A percentile compares a stretch with the other conserved stretches of the same genome.
These are phyloP conservation scores for Hemibagrus wyckioides DNA, from an alignment of 2,113 vertebrate species.

Conservation along the genomic window DNA sequence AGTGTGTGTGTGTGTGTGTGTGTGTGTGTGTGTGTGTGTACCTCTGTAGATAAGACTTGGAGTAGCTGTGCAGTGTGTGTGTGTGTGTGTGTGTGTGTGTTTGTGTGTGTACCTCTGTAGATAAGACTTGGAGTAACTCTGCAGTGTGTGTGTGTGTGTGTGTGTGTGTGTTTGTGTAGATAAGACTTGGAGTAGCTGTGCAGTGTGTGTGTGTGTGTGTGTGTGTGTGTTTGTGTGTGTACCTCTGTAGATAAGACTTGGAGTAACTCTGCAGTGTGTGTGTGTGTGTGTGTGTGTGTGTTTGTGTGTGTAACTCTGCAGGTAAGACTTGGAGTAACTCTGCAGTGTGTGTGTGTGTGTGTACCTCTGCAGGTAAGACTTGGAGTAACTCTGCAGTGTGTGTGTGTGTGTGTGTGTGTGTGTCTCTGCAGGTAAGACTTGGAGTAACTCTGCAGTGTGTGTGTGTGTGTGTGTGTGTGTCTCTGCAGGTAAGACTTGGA, in stretches of 20 bases:
- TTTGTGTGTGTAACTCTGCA: conserved; percentile 79
- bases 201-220: too few relatives aligned
- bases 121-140: conserved; percentile 84
- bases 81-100: neutral
- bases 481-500: conserved; percentile 85
- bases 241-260: conserved; percentile 86
- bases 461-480: conserved; percentile 19
- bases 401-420: conserved; percentile 6
- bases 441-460: conserved; percentile 77
- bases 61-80: conserved; percentile 86
- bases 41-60: conserved; percentile 86
- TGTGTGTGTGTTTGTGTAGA: conserved; percentile 74
- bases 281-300: neutral
- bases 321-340: conserved; percentile 82
- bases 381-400: conserved; percentile 77
- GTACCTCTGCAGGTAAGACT: conserved; percentile 87
- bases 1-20: neutral
- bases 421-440: conserved; percentile 83
- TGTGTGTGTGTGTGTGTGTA: conserved; percentile 57
- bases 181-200: conserved; percentile 85
- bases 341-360: conserved; percentile 57
- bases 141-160: conserved; percentile 42
- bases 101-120: conserved; percentile 79
- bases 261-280: conserved; percentile 87
- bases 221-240: conserved; percentile 41